A percentile compares a stretch with the other conserved stretches of the same genome.
phyloP scores from a whole-genome alignment of 2,797 vertebrate genomes.

The Hypotaenidia okinawae region DNA sequence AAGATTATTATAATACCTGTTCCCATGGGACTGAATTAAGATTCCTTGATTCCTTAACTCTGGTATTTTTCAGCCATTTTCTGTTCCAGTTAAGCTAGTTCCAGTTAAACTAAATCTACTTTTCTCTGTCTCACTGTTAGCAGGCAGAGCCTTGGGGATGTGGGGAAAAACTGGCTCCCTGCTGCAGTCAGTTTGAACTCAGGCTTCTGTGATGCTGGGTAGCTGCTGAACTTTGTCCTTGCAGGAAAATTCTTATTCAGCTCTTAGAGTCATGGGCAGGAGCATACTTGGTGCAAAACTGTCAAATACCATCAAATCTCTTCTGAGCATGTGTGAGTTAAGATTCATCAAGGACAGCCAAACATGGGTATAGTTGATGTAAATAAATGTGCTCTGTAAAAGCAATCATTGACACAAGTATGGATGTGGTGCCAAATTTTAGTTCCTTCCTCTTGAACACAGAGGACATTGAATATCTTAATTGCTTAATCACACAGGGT shows the following conservation, averaged over 20 bases:
- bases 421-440: not conserved
- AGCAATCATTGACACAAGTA: not conserved
- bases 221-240: not conserved
- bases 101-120: not conserved
- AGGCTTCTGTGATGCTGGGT: not conserved
- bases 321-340: not conserved
- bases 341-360: conserved; percentile 1
- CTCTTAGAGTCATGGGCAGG: not conserved
- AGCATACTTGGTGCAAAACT: not conserved
- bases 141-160: not conserved
- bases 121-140: not conserved
- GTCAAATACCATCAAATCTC: not conserved
- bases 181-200: not conserved
- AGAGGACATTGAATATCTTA: conserved; percentile 2
- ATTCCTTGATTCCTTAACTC: not conserved
- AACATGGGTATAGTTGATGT: not conserved
- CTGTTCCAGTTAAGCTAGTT: not conserved
- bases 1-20: not conserved
- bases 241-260: not conserved
- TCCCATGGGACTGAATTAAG: not conserved
- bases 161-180: not conserved
- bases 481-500: not conserved
- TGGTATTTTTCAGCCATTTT: not conserved
- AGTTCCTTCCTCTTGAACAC: conserved; percentile 25
- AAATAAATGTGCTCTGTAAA: conserved; percentile 35